Evolutionary conservation across 2,113 vertebrate species (phyloP).

Genomic region (Campylomormyrus tamandua): DNA sequence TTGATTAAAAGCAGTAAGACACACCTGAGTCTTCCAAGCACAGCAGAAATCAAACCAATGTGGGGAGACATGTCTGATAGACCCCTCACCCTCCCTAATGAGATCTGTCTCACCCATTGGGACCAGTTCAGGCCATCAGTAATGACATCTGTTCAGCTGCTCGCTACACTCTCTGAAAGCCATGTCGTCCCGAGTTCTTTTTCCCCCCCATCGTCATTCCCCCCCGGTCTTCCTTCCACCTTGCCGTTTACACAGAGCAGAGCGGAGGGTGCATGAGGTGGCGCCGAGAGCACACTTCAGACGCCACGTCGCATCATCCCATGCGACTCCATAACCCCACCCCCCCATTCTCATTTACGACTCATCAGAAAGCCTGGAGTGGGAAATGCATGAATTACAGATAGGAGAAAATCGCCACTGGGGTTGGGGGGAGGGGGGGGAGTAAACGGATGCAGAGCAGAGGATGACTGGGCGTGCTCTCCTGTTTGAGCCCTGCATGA

Average conservation of each 20-base stretch:
- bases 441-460: slow-evolving; percentile 22
- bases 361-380: slow-evolving; percentile 46
- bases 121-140: slow-evolving; percentile 19
- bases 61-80: background rate
- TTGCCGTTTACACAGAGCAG: slow-evolving; percentile 20
- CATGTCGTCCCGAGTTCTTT: background rate
- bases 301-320: slow-evolving; percentile 31
- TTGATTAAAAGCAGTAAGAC: slow-evolving; percentile 14
- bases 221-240: background rate
- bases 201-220: background rate
- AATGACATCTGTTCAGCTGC: slow-evolving; percentile 34
- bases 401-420: slow-evolving; percentile 37
- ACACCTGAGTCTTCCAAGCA: slow-evolving; percentile 5
- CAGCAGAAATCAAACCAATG: slow-evolving; percentile 7
- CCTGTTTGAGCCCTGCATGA: slow-evolving; percentile 1
- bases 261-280: slow-evolving; percentile 2
- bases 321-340: slow-evolving; percentile 14
- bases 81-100: slow-evolving; percentile 9
- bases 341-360: slow-evolving; percentile 41
- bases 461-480: background rate
- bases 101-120: slow-evolving; percentile 11
- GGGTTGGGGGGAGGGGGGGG: background rate
- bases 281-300: slow-evolving; percentile 31
- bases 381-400: slow-evolving; percentile 43
- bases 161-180: slow-evolving; percentile 15